Conservation (phyloP, 1,140 invertebrate genomes). For the Vanessa tameamea region DNA sequence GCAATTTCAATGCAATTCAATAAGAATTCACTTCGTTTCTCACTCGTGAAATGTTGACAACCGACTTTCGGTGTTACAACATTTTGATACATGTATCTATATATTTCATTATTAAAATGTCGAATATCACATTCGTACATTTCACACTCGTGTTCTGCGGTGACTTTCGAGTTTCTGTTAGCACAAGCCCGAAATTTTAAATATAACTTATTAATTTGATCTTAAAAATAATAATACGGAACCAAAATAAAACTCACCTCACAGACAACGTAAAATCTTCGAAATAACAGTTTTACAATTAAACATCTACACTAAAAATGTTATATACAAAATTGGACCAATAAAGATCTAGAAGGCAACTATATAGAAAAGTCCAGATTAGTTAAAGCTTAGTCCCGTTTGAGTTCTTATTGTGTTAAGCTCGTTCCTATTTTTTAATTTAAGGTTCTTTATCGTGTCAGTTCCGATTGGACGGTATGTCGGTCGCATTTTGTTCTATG, state of each 20-base stretch:
- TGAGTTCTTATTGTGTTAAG: conserved; percentile 43
- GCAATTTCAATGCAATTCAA: no score
- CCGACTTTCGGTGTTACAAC: no score
- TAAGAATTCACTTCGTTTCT: no score
- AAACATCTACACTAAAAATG: conserved; percentile 38
- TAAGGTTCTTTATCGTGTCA: conserved; percentile 44
- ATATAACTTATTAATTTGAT: no score
- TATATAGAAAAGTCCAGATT: conserved; percentile 23
- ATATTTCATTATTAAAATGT: no score
- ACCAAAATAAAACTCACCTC: conserved; percentile 44
- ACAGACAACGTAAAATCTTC: conserved; percentile 43
- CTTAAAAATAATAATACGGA: not conserved
- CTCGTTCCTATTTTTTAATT: conserved; percentile 65
- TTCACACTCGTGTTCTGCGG: no score
- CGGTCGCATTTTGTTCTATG: conserved; percentile 32
- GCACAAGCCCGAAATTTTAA: no score
- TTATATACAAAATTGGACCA: conserved; percentile 46
- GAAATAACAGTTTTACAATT: conserved; percentile 50
- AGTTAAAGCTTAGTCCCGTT: conserved; percentile 47
- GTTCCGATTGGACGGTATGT: conserved; percentile 34
- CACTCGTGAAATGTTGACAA: no score
- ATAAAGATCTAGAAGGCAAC: conserved; percentile 39
- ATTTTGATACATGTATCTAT: no score
- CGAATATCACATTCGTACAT: no score
- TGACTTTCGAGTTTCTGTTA: no score